phyloP scores from a whole-genome alignment of 2,113 vertebrate species.

The Probosciger aterrimus region DNA sequence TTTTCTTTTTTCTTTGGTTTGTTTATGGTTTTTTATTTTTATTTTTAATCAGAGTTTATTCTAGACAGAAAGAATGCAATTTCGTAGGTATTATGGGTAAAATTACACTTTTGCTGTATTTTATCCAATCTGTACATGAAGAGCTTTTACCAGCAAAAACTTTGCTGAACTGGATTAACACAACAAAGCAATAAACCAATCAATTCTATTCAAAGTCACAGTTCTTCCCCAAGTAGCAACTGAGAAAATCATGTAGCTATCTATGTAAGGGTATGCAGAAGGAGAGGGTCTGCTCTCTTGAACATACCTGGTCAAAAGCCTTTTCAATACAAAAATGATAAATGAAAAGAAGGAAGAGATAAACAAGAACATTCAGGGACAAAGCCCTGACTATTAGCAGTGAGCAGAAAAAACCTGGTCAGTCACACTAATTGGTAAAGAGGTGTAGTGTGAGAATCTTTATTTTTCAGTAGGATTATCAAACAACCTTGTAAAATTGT shows the following conservation, averaged over 20 bases:
- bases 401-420: neutral
- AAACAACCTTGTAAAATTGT: neutral
- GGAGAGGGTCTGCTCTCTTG: neutral
- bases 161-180: neutral
- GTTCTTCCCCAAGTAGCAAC: neutral
- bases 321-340: neutral
- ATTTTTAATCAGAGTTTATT: neutral
- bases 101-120: neutral
- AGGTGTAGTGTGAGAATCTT: neutral
- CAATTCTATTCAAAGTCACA: neutral
- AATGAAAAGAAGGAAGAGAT: neutral
- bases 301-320: neutral
- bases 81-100: neutral
- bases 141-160: neutral
- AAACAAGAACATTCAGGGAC: neutral
- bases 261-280: neutral
- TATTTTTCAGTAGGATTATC: neutral
- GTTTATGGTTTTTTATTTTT: neutral
- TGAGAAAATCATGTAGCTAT: neutral
- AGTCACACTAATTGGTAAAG: neutral
- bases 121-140: neutral
- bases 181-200: neutral
- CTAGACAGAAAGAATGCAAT: neutral
- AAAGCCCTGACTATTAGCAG: rapidly evolving
- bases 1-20: neutral